Conservation (phyloP, 1,140 invertebrate genomes). For the Paraescarpia echinospica region DNA sequence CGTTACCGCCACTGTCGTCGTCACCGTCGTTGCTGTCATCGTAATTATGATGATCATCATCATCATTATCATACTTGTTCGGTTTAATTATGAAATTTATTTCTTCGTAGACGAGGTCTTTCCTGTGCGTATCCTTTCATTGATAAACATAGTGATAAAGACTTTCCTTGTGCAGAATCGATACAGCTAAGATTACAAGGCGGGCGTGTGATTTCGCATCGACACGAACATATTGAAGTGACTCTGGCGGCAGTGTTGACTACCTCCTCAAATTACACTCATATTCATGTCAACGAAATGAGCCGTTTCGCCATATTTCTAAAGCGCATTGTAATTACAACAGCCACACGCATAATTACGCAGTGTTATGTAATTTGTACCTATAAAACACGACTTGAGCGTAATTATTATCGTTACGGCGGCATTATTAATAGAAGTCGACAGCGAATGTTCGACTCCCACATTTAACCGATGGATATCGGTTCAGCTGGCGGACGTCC, state of each 20-base stretch:
- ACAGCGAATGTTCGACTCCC: no score
- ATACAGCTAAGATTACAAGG: neutral
- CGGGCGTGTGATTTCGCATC: neutral
- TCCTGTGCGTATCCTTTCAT: neutral
- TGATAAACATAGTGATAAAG: neutral
- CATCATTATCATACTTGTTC: neutral
- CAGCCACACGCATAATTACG: neutral
- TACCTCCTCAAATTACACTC: neutral
- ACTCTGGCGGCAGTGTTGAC: neutral
- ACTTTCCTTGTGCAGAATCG: neutral
- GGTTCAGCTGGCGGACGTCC: neutral
- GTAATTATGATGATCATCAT: neutral
- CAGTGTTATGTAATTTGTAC: neutral
- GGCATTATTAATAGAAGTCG: no score
- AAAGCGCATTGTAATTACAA: neutral
- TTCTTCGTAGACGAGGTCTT: neutral
- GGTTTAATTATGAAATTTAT: neutral
- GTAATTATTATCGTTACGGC: neutral
- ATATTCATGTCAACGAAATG: neutral
- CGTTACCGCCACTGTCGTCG: no score
- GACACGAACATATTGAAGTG: neutral
- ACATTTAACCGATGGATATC: neutral
- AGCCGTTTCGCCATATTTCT: neutral
- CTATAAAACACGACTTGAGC: neutral
- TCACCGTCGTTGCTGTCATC: neutral